Percentiles rank a stretch among this genome's conserved stretches.
Conservation (phyloP, 2,113 vertebrate genomes). For the Alethe castanea region DNA sequence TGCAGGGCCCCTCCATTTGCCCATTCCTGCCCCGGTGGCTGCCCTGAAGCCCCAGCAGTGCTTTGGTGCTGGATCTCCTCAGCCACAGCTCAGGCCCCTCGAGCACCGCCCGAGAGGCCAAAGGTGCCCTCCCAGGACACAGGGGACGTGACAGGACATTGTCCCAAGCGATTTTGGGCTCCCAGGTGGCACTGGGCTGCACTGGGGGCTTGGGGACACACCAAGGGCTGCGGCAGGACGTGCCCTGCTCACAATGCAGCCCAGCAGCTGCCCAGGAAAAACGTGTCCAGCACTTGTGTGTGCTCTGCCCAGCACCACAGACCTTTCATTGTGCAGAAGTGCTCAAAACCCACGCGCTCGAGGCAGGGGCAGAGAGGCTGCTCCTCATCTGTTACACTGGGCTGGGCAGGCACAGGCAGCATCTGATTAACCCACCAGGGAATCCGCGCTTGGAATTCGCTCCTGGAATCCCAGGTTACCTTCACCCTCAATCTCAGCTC, state of each 20-base stretch:
- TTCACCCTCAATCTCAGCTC: background rate
- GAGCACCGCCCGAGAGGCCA: accelerated
- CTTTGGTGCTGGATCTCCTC: background rate
- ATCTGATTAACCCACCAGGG: accelerated
- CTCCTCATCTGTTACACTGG: accelerated
- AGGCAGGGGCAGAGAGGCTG: background rate
- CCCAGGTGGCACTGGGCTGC: background rate
- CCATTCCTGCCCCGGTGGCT: accelerated
- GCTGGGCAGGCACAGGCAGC: accelerated
- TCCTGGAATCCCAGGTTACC: background rate
- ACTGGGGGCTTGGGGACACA: background rate
- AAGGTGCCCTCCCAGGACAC: accelerated
- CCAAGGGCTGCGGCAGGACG: accelerated
- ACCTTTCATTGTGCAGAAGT: background rate
- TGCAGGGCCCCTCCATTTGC: accelerated
- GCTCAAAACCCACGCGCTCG: accelerated
- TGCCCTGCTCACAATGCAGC: accelerated
- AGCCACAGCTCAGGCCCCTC: accelerated
- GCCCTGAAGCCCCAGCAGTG: accelerated
- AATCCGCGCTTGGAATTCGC: background rate
- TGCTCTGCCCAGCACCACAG: background rate
- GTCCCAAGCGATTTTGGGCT: accelerated
- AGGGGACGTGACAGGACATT: accelerated
- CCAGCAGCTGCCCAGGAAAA: background rate
- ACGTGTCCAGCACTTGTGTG: background rate